Evolutionary conservation across 2,113 vertebrate species (phyloP).

Genomic region (Eidolon helvum): DNA sequence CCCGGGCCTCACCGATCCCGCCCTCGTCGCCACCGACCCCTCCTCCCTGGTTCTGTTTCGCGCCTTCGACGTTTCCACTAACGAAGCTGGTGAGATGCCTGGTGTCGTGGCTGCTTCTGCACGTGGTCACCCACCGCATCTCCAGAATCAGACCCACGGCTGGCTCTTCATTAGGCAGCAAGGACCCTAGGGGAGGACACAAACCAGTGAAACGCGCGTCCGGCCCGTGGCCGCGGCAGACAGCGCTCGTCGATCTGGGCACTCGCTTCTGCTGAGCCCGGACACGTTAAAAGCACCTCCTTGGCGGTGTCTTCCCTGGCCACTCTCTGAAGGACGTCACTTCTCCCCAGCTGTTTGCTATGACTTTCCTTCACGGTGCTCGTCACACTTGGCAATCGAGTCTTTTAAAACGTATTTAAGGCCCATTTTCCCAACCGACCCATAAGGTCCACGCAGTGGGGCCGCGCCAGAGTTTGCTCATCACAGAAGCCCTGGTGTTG

Average conservation of each 20-base stretch:
- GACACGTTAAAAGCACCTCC: background rate
- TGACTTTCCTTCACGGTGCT: background rate
- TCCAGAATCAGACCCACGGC: background rate
- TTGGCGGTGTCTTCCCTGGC: background rate
- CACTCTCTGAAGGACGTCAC: background rate
- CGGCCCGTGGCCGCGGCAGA: no score
- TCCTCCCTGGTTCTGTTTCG: background rate
- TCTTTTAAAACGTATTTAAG: background rate
- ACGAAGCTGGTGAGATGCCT: background rate
- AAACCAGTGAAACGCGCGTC: background rate
- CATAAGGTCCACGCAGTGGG: background rate
- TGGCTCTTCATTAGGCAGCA: background rate
- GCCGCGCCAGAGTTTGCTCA: background rate
- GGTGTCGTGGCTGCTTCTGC: background rate
- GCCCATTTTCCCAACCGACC: background rate
- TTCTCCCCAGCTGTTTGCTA: no score
- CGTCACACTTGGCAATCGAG: background rate
- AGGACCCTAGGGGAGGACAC: background rate
- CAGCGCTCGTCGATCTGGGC: background rate
- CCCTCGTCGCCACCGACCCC: background rate
- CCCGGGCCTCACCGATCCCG: background rate
- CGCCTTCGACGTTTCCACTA: background rate
- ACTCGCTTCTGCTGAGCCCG: background rate
- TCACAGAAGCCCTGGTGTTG: background rate
- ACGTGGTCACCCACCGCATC: background rate